Evolutionary conservation across 92 coral and sea anemone genomes (phyloP), one percentile per base, ranked within the genome.

Genomic region (Diadumene lineata): DNA sequence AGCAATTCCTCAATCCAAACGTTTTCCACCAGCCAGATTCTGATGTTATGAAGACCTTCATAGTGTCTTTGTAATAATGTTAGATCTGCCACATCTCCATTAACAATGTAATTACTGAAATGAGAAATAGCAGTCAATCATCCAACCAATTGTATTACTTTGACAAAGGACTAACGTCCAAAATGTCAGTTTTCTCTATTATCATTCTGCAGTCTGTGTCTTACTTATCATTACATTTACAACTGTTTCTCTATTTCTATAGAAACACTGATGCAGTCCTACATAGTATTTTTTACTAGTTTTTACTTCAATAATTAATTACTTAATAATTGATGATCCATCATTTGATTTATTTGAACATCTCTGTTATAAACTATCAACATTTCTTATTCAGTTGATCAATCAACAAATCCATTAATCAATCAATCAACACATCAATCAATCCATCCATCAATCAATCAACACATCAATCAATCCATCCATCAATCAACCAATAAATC

Each of bases 31-130:
- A 89, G 86, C 94, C 94, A 89, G 1, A 81, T 62, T 56, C 65
- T 64, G 17, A 89, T 67, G 55, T 72, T 64, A 53, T 86, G 87
- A 7, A 86, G 83, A 23, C 94, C 94, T 66, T 89, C 94, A 76
- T 81, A 89, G 80, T 89, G 77, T 17, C 81, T 60, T 48, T 73
- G 68, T 31, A 89, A 84, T 33, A 78, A 67, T 56, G 70, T 64
- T 31, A 89, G 82, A 58, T 81, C 82, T 2, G 75, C 61, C 31
- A 86, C 82, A 18, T 72, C 55, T 1, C 94, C 94, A 50, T 81
- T 56, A 29, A 79, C 85, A 43, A 89, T 66, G 60, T 73, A 89
- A 1, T 83, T 81, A 57, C 94, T 89, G 76, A 22, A 79, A 56
- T 22, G 38, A 76, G 50, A 21, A 26, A n/a, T n/a, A n/a, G n/a